Percentiles rank a stretch among this genome's conserved stretches.
These are phyloP conservation scores for Ladona fulva DNA, from an alignment of 1,140 invertebrate genomes.

Conservation along the genomic window DNA sequence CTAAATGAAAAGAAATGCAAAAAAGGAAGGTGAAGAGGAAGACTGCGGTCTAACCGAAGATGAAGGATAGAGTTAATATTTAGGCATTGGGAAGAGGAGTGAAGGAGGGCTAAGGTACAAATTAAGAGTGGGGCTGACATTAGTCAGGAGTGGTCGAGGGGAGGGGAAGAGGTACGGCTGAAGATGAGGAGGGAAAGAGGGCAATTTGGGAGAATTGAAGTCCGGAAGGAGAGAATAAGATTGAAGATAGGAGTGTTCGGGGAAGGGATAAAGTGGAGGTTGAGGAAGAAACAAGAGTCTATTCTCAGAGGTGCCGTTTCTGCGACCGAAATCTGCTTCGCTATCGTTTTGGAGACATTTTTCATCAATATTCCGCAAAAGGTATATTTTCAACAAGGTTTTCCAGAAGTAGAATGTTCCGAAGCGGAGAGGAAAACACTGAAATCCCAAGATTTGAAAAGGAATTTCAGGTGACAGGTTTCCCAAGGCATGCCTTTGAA, in stretches of 20 bases:
- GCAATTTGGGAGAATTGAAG: not conserved
- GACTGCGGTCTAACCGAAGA: not conserved
- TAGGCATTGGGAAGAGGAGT: not conserved
- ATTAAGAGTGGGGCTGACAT: not conserved
- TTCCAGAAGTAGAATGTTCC: too few species aligned
- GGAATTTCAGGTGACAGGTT: too few species aligned
- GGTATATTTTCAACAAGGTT: too few species aligned
- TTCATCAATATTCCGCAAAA: too few species aligned
- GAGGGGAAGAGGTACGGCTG: not conserved
- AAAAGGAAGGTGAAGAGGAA: not conserved
- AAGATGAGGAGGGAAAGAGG: not conserved
- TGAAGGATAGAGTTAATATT: constrained; percentile 10
- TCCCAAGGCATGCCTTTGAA: too few species aligned
- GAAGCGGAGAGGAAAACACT: too few species aligned
- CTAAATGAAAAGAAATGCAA: not conserved
- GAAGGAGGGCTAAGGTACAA: not conserved
- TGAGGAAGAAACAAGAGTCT: too few species aligned
- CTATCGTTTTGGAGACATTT: too few species aligned
- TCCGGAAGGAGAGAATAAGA: not conserved
- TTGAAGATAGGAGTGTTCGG: not conserved
- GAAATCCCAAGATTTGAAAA: too few species aligned
- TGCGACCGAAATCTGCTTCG: too few species aligned
- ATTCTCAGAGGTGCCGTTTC: not conserved
- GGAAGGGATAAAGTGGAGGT: not conserved
- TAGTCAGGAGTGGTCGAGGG: not conserved